These are phyloP conservation scores for Sarcoramphus papa DNA, from an alignment of 2,797 vertebrate genomes.

Conservation along the genomic window DNA sequence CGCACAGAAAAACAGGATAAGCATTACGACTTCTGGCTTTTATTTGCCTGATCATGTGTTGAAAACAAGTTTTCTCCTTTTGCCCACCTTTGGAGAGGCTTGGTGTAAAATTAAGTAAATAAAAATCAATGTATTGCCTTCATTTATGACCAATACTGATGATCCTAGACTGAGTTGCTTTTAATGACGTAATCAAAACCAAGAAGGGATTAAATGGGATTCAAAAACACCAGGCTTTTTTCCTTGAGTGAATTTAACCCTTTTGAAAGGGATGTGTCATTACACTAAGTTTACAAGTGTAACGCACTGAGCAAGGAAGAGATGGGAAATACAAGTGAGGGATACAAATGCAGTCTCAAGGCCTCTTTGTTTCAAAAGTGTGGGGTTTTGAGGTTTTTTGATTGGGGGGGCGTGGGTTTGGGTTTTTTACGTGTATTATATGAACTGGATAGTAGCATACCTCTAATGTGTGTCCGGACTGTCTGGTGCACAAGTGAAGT, in stretches of 20 bases:
- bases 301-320: neutral
- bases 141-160: neutral
- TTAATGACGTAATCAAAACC: neutral
- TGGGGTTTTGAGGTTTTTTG: neutral
- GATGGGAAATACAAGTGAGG: neutral
- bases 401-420: rapidly evolving
- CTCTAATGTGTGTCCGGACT: neutral
- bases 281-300: neutral
- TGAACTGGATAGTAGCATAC: neutral
- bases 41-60: neutral
- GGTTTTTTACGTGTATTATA: neutral
- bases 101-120: neutral
- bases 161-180: neutral
- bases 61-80: neutral
- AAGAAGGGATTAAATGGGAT: neutral
- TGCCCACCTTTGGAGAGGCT: neutral
- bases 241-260: neutral
- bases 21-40: neutral
- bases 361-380: neutral
- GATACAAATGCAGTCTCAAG: neutral
- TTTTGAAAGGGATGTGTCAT: neutral
- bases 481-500: neutral
- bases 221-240: neutral
- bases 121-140: neutral
- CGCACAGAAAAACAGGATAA: neutral